Evolutionary conservation across 1,140 invertebrate genomes (phyloP).

Genomic region (Trichonephila inaurata): DNA sequence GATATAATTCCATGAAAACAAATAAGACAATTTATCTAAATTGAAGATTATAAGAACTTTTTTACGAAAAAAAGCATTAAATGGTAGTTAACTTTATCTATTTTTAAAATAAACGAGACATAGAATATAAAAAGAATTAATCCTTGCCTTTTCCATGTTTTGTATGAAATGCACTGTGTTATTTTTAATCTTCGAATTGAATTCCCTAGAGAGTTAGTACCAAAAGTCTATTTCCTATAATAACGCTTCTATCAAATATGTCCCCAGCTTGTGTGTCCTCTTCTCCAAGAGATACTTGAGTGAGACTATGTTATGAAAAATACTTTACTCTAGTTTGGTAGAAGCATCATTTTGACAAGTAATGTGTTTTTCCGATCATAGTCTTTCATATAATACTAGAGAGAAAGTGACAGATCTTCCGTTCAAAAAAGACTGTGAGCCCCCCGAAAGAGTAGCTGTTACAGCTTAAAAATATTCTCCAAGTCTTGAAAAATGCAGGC

Average conservation of each 20-base stretch:
- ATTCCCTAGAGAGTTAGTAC: background rate
- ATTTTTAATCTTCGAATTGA: too few species aligned
- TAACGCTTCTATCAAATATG: slow-evolving; percentile 55
- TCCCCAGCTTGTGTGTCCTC: slow-evolving; percentile 5
- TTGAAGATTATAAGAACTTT: too few species aligned
- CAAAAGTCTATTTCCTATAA: background rate
- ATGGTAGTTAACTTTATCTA: too few species aligned
- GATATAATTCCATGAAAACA: too few species aligned
- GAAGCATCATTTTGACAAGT: slow-evolving; percentile 74
- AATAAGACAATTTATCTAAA: too few species aligned
- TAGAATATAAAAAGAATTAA: too few species aligned
- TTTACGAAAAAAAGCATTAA: too few species aligned
- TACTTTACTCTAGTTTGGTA: slow-evolving; percentile 64
- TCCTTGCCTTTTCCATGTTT: too few species aligned
- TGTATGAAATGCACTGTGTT: background rate
- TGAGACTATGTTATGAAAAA: slow-evolving; percentile 72
- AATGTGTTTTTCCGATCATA: slow-evolving; percentile 73
- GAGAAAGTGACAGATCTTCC: slow-evolving; percentile 68
- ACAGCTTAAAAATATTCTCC: slow-evolving; percentile 63
- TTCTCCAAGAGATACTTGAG: slow-evolving; percentile 30
- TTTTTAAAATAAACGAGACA: too few species aligned
- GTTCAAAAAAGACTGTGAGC: slow-evolving; percentile 13
- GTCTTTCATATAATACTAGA: slow-evolving; percentile 71
- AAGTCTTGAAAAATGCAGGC: slow-evolving; percentile 52
- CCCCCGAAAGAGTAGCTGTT: slow-evolving; percentile 38